A percentile compares a stretch with the other conserved stretches of the same genome.
These are phyloP conservation scores for Pantherophis guttatus DNA, from an alignment of 2,113 vertebrate genomes.

Conservation along the genomic window DNA sequence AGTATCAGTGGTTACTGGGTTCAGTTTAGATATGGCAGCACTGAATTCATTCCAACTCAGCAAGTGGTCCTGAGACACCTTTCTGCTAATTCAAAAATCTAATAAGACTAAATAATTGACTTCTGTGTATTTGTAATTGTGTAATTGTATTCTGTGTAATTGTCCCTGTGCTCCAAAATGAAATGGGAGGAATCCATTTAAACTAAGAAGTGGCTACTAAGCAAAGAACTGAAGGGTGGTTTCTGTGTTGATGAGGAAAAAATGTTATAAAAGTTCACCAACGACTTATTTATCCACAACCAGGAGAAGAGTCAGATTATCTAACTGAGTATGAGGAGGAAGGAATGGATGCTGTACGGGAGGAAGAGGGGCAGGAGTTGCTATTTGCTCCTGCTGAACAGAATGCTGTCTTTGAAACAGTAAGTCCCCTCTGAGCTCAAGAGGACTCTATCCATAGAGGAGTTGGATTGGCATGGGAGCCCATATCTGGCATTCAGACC, in stretches of 20 bases:
- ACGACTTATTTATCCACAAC: fast-evolving
- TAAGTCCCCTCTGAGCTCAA: constrained; percentile 53
- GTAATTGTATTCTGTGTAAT: too few species aligned
- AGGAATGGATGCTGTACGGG: constrained; percentile 76
- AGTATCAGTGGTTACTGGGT: not conserved
- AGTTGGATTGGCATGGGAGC: not conserved
- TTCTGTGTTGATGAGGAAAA: not conserved
- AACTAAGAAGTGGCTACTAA: not conserved
- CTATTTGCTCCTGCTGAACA: constrained; percentile 69
- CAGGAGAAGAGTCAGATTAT: constrained; percentile 86
- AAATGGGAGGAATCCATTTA: not conserved
- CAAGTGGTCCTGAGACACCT: not conserved
- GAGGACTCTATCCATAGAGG: not conserved
- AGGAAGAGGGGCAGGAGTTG: constrained; percentile 70
- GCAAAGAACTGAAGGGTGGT: not conserved
- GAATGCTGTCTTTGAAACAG: constrained; percentile 74
- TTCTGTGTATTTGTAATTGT: too few species aligned
- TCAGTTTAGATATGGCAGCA: not conserved
- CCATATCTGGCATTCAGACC: not conserved
- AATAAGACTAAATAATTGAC: not conserved
- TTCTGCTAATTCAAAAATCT: not conserved
- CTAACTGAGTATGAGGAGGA: constrained; percentile 90
- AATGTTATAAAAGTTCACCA: not conserved
- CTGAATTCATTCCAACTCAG: not conserved
- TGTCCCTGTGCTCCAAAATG: not conserved